Conservation (phyloP, 30 jellyfish, hydroid and myxozoan species). For the Pseudorhiza aurosa region DNA sequence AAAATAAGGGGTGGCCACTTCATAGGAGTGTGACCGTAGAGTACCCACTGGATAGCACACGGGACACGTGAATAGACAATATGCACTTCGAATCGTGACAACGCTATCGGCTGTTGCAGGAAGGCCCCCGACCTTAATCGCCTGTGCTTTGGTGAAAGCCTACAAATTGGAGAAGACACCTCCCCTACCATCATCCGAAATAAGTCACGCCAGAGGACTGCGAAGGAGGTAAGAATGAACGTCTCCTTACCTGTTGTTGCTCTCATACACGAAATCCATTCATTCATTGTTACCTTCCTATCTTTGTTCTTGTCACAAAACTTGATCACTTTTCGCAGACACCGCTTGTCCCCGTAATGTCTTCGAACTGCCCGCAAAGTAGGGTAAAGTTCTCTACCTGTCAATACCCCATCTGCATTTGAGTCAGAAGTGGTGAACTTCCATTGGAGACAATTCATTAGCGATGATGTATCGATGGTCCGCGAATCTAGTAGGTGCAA, state of each 20-base stretch:
- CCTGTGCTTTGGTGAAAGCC: too few species aligned
- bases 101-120: too few species aligned
- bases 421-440: conserved; percentile 55
- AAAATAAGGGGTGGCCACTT: too few species aligned
- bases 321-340: conserved; percentile 67
- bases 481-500: conserved; percentile 57
- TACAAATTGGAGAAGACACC: too few species aligned
- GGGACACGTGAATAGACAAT: too few species aligned
- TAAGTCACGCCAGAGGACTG: too few species aligned
- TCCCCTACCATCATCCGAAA: too few species aligned
- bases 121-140: too few species aligned
- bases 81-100: too few species aligned
- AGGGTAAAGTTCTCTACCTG: conserved; percentile 67
- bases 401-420: conserved; percentile 62
- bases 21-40: too few species aligned
- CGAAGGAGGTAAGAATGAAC: too few species aligned
- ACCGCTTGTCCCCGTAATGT: conserved; percentile 71
- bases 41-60: too few species aligned
- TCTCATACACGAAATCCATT: conserved; percentile 73
- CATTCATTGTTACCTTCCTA: conserved; percentile 55
- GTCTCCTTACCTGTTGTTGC: conserved; percentile 13
- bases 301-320: conserved; percentile 80
- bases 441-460: conserved; percentile 71
- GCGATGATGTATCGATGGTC: conserved; percentile 41
- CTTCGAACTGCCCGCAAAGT: conserved; percentile 61